Evolutionary conservation across 2,113 vertebrate genomes (phyloP), one percentile per base, ranked within the genome.

Genomic region (Engystomops pustulosus): DNA sequence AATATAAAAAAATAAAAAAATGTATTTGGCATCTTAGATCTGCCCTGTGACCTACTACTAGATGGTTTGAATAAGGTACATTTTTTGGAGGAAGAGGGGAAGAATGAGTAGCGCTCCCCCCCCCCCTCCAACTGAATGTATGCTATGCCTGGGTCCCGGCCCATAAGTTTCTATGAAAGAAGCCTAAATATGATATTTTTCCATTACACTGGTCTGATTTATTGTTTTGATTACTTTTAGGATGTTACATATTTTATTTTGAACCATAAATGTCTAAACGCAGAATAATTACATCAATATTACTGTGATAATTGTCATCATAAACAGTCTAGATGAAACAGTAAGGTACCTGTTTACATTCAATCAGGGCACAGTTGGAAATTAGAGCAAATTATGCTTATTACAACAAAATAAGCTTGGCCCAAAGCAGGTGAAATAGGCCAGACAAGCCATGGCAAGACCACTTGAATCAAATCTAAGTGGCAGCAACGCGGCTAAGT

Each of bases 321-420:
- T 58, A 58, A n/a, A 77, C 74, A 55, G 32, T 34, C 10, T 38
- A 53, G 87, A 91, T 86, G 85, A 91, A 92, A 92, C 81, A 91
- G 90, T 86, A 38, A 83, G 86, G 89, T 88, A 78, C 79, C 86
- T 87, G 88, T 83, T 90, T 89, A n/a, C 85, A 88, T 88, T 88
- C 93, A 91, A 92, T 91, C 89, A 93, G 81, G 85, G 83, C 80
- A 8, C 89, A 90, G 91, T 83, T 86, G 89, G 87, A 89, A 87
- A 87, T 71, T 86, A 89, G 82, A 79, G 88, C 81, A 86, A 89
- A 87, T 79, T 76, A 72, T 10, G 77, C 3, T 84, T 78, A 70
- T 85, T 79, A 79, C 62, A 69, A 58, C 71, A 79, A 77, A 81
- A 84, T 65, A 88, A 88, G 85, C 87, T 85, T 77, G 65, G 47